These are phyloP conservation scores for Stenotaenia linearis DNA, from an alignment of 2,888 invertebrate species.

Conservation along the genomic window DNA sequence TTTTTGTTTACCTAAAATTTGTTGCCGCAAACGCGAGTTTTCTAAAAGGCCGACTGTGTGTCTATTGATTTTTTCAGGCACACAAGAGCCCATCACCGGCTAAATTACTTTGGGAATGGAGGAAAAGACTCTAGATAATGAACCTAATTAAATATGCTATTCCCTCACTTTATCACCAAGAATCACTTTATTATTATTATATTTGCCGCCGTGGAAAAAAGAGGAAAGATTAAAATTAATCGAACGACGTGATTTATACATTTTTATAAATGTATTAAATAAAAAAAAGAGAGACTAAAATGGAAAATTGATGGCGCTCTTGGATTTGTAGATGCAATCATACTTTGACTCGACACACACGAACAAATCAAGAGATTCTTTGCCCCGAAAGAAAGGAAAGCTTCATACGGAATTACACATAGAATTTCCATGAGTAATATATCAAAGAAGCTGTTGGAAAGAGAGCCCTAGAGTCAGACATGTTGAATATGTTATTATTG, in stretches of 20 bases:
- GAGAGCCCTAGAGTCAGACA: conserved; percentile 13
- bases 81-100: conserved; percentile 18
- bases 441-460: background rate
- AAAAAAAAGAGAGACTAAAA: background rate
- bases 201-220: no score
- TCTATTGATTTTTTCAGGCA: conserved; percentile 23
- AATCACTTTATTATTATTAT: conserved; percentile 14
- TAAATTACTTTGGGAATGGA: conserved; percentile 27
- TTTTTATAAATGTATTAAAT: no score
- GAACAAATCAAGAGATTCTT: conserved; percentile 2
- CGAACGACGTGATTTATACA: no score
- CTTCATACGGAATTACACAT: background rate
- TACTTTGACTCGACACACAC: background rate
- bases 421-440: conserved; percentile 21
- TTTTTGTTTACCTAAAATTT: background rate
- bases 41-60: background rate
- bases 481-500: conserved; percentile 21
- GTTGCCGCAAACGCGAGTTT: background rate
- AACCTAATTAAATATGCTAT: conserved; percentile 29
- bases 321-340: conserved; percentile 1
- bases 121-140: conserved; percentile 27
- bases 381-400: background rate
- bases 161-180: conserved; percentile 21
- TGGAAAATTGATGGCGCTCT: background rate
- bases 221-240: no score